These are phyloP conservation scores for Ptyas mucosa DNA, from an alignment of 2,113 vertebrate species.

Conservation along the genomic window DNA sequence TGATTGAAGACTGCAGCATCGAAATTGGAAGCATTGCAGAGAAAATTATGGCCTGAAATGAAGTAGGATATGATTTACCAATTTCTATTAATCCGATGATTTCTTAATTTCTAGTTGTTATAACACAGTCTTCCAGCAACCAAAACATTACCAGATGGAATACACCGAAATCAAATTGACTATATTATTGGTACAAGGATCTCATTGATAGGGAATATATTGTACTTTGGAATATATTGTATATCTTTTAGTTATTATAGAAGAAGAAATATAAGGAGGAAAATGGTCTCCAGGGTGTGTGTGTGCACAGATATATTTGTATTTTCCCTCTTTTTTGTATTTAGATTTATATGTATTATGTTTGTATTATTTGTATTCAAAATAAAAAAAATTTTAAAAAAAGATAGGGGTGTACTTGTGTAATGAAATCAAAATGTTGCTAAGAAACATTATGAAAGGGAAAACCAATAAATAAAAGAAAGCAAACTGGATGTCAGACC, in stretches of 20 bases:
- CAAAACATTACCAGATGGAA: not conserved
- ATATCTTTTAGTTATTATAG: no score
- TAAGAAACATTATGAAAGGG: not conserved
- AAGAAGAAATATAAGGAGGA: no score
- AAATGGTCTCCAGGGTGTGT: no score
- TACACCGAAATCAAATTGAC: not conserved
- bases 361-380: no score
- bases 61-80: not conserved
- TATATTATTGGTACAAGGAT: not conserved
- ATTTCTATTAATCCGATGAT: not conserved
- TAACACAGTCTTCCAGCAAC: not conserved
- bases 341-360: no score
- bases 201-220: not conserved
- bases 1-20: not conserved
- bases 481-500: not conserved
- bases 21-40: not conserved
- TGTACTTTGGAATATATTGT: not conserved
- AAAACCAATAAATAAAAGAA: not conserved
- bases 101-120: not conserved
- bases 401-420: not conserved
- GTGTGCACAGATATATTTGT: no score
- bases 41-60: not conserved
- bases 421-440: not conserved
- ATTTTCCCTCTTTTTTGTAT: no score
- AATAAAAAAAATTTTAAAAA: no score